phyloP scores from a whole-genome alignment of 1,140 invertebrate genomes.

The Drosophila tani region DNA sequence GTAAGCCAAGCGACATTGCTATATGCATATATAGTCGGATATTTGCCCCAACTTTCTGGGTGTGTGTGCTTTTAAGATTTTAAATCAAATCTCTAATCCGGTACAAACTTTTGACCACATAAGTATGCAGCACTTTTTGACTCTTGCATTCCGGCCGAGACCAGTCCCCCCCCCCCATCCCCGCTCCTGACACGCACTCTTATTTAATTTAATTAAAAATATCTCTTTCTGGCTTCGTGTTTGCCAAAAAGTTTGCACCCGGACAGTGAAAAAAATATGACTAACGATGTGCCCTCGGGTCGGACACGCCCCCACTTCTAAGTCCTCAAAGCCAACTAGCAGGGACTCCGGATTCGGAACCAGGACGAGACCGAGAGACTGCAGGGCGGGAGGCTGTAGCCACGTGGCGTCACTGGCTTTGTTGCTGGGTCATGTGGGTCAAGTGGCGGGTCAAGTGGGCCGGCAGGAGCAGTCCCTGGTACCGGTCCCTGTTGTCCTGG shows the following conservation, averaged over 20 bases:
- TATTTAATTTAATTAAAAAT: conserved; percentile 80
- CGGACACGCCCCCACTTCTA: conserved; percentile 55
- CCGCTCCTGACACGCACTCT: conserved; percentile 45
- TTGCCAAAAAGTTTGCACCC: conserved; percentile 55
- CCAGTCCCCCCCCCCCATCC: conserved; percentile 6
- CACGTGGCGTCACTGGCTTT: conserved; percentile 50
- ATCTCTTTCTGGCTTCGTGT: conserved; percentile 51
- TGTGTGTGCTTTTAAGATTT: conserved; percentile 38
- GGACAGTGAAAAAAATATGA: conserved; percentile 60
- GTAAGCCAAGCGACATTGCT: conserved; percentile 15
- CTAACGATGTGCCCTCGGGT: conserved; percentile 63
- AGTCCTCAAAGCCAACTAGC: conserved; percentile 55
- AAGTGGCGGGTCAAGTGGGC: conserved; percentile 68
- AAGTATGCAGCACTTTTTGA: conserved; percentile 70
- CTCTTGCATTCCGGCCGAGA: conserved; percentile 40
- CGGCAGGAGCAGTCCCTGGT: conserved; percentile 1
- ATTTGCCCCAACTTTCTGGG: conserved; percentile 30
- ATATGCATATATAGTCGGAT: neutral
- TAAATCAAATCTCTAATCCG: conserved; percentile 37
- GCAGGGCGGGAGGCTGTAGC: conserved; percentile 26
- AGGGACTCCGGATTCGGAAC: conserved; percentile 5
- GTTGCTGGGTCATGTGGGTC: conserved; percentile 72
- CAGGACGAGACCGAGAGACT: no score
- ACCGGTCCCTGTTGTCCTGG: conserved; percentile 56
- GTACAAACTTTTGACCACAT: conserved; percentile 47